Conservation (phyloP, 2,797 vertebrate species). For the Chiroxiphia lanceolata region DNA sequence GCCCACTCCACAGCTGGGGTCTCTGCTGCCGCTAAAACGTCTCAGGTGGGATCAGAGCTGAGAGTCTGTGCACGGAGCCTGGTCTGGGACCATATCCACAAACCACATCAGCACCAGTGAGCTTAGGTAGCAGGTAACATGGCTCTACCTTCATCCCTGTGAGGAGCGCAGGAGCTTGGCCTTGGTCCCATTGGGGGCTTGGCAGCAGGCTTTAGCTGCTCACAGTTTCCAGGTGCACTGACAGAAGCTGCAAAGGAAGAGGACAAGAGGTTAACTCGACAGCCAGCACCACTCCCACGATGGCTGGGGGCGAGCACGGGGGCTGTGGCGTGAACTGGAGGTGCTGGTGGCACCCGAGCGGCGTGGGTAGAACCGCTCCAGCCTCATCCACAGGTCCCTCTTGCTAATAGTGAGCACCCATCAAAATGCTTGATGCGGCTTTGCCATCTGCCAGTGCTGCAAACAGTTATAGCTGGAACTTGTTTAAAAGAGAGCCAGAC, state of each 20-base stretch:
- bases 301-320: accelerated
- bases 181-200: conserved; percentile 53
- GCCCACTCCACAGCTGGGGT: conserved; percentile 70
- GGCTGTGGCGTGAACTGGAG: neutral
- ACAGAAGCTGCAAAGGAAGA: conserved; percentile 60
- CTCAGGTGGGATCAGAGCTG: conserved; percentile 74
- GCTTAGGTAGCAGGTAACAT: conserved; percentile 75
- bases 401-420: neutral
- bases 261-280: conserved; percentile 2
- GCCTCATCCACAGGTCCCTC: neutral
- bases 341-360: accelerated
- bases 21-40: conserved; percentile 67
- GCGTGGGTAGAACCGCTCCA: accelerated
- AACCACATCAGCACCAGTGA: conserved; percentile 51
- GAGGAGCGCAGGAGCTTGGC: conserved; percentile 64
- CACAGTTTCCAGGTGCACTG: neutral
- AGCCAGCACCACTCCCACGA: accelerated
- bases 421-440: accelerated
- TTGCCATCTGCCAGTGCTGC: neutral
- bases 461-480: neutral
- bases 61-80: conserved; percentile 75
- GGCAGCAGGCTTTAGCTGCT: neutral
- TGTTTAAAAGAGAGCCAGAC: neutral
- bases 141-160: conserved; percentile 82
- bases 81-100: conserved; percentile 64